phyloP scores from a whole-genome alignment of 2,888 invertebrate species.

The Sesamia inferens region DNA sequence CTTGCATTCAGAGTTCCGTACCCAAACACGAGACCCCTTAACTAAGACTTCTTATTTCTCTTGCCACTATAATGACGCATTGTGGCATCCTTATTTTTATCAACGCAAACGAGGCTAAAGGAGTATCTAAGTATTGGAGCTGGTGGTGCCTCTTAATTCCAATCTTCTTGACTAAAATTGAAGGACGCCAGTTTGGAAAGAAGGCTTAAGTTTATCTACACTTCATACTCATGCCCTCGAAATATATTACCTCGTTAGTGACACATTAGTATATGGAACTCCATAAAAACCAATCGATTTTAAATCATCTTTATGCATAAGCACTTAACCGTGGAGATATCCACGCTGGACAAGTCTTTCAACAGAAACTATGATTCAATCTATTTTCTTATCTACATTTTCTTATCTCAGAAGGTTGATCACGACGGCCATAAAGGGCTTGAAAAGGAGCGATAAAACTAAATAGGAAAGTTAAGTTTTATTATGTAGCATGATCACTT shows the following conservation, averaged over 20 bases:
- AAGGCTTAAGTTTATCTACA: background rate
- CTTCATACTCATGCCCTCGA: background rate
- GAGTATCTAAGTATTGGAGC: background rate
- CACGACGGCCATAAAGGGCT: slow-evolving; percentile 47
- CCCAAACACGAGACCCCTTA: too few relatives aligned
- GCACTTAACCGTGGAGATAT: slow-evolving; percentile 13
- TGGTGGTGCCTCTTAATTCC: background rate
- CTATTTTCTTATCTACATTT: slow-evolving; percentile 26
- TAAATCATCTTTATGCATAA: slow-evolving; percentile 5
- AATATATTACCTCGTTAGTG: slow-evolving; percentile 1
- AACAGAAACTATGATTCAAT: slow-evolving; percentile 28
- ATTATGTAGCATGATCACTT: slow-evolving; percentile 14
- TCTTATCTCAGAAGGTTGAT: slow-evolving; percentile 49
- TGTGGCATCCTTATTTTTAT: background rate
- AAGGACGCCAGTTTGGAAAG: background rate
- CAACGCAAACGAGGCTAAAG: background rate
- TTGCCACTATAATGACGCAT: too few relatives aligned
- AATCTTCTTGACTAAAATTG: too few relatives aligned
- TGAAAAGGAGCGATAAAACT: slow-evolving; percentile 33
- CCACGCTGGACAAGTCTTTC: slow-evolving; percentile 21
- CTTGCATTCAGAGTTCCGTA: background rate
- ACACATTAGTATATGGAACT: too few relatives aligned
- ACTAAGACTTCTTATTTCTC: too few relatives aligned
- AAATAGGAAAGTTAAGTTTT: slow-evolving; percentile 13
- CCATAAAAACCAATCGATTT: slow-evolving; percentile 14